Evolutionary conservation across 2,797 vertebrate species (phyloP), one percentile per base, ranked within the genome.

Genomic region (Syncerus caffer): DNA sequence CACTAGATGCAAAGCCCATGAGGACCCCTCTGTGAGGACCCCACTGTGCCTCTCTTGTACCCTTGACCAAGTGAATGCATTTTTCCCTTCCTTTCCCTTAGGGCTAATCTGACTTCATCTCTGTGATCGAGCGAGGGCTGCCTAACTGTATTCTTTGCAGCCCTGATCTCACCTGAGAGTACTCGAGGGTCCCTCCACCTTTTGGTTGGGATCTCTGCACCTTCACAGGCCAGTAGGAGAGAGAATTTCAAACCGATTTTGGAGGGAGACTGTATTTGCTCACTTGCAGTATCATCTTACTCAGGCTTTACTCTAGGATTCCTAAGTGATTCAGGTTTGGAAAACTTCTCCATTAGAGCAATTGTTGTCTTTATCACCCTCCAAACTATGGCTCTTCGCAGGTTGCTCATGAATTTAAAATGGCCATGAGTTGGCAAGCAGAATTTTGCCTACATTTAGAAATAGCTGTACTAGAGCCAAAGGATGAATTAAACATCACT

Each of bases 361-460:
- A 13, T 31, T 13, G 15, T 45, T 92, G 19, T 90, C 55, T 92
- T 55, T 16, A 47, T 57, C 53, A 25, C 31, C 21, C 47, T 79
- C 19, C n/a, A 47, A 80, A 62, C 76, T 53, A 27, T 4, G 7
- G 50, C 64, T 84, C 53, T 87, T 64, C n/a, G n/a, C 50, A 60
- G 86, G 53, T 34, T 38, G 11, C 31, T 79, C 38, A 7, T 88
- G 82, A 90, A 67, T 87, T 84, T 19, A 93, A 93, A 93, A 90
- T 57, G 27, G 83, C 62, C 34, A 25, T 42, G 64, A 93, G 57
- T 42, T 94, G 51, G 55, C 92, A 62, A 84, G 45, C 74, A 74
- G 86, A 64, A 71, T 96, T 88, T 84, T 85, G 76, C 55, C 45
- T 95, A 47, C 60, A 42, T 60, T 92, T 97, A 86, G 79, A 96